Conservation (phyloP, 2,888 invertebrate species). For the Eumerus sabulonum region DNA sequence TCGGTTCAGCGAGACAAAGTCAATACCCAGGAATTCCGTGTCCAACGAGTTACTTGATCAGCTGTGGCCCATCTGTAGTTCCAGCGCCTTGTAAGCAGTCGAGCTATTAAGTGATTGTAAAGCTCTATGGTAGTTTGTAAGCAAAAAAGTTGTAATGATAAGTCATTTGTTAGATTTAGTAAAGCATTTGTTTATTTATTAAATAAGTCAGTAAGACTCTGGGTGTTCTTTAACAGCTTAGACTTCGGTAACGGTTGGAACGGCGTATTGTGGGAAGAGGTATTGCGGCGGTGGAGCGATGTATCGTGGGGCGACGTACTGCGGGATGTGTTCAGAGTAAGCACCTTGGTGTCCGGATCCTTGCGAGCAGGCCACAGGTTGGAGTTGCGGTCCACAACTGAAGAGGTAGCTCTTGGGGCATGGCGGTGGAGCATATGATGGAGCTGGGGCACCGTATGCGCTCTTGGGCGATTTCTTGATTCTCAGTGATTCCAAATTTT, state of each 20-base stretch:
- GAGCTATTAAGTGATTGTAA: constrained; percentile 20
- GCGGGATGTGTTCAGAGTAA: constrained; percentile 74
- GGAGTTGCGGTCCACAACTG: constrained; percentile 75
- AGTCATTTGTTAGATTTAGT: constrained; percentile 13
- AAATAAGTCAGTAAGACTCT: constrained; percentile 14
- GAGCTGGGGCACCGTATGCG: constrained; percentile 59
- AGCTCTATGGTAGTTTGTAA: no score
- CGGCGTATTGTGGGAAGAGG: constrained; percentile 50
- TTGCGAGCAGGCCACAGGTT: constrained; percentile 74
- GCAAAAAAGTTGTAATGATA: no score
- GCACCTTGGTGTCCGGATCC: constrained; percentile 72
- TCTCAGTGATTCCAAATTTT: constrained; percentile 48
- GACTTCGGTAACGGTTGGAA: constrained; percentile 56
- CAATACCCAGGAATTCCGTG: constrained; percentile 37
- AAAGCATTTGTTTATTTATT: constrained; percentile 35
- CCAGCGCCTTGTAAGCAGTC: constrained; percentile 73
- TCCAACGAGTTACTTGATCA: constrained; percentile 70
- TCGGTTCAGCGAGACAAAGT: constrained; percentile 19
- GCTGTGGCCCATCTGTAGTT: constrained; percentile 74
- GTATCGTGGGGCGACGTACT: constrained; percentile 71
- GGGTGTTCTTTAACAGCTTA: constrained; percentile 8
- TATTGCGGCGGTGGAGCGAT: constrained; percentile 29
- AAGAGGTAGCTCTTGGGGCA: constrained; percentile 76
- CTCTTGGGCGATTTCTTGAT: constrained; percentile 43
- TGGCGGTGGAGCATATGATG: constrained; percentile 72